Evolutionary conservation across 2,888 invertebrate species (phyloP).

Genomic region (Acheta domesticus): DNA sequence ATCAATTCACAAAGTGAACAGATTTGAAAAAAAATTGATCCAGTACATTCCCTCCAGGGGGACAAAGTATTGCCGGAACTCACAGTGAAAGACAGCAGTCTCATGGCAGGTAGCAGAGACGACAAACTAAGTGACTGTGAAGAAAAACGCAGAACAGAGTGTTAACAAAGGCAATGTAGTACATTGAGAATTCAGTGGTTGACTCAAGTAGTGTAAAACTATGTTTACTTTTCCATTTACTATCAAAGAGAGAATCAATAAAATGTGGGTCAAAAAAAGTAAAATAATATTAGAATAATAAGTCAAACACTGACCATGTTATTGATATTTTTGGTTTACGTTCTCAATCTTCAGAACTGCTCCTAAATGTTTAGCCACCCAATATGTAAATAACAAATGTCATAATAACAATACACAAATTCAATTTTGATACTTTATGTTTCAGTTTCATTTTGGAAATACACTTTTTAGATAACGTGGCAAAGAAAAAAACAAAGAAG

Average conservation of each 20-base stretch:
- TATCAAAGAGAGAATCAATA: no score
- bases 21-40: neutral
- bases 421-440: no score
- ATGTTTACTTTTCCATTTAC: no score
- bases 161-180: neutral
- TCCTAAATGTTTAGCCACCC: no score
- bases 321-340: neutral
- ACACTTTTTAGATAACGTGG: no score
- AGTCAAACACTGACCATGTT: neutral
- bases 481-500: no score
- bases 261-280: no score
- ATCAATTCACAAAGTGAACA: neutral
- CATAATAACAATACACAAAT: no score
- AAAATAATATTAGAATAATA: neutral
- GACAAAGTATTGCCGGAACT: neutral
- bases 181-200: no score
- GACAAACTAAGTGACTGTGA: constrained; percentile 18
- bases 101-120: neutral
- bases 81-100: neutral
- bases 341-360: neutral
- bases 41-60: neutral
- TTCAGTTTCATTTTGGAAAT: no score
- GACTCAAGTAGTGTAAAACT: no score
- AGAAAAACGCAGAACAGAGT: neutral
- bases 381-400: no score